These are phyloP conservation scores for Chascanopsetta lugubris DNA, from an alignment of 2,113 vertebrate genomes.

Conservation along the genomic window DNA sequence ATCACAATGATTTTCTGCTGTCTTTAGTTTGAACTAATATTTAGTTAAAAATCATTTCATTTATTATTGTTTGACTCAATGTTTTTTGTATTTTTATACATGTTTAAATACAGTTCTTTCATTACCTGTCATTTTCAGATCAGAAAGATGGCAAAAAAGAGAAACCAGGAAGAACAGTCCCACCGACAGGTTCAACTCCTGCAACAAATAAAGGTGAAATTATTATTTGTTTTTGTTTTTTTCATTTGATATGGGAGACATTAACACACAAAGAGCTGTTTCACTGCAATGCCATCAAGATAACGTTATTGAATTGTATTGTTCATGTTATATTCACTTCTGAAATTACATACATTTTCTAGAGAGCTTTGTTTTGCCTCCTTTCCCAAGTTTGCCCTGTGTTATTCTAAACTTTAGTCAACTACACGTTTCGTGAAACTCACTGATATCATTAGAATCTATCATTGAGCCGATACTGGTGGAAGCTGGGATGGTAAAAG, in stretches of 20 bases:
- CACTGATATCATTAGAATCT: neutral
- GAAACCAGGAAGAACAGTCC: constrained; percentile 79
- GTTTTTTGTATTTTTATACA: neutral
- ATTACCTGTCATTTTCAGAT: constrained; percentile 76
- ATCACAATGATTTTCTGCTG: neutral
- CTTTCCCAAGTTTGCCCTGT: too few species aligned
- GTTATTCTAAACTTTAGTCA: too few species aligned
- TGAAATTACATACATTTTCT: too few species aligned
- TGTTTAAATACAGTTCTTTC: neutral
- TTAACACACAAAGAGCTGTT: neutral
- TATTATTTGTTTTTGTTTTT: neutral
- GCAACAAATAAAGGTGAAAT: constrained; percentile 80
- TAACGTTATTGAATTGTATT: neutral
- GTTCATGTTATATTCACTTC: too few species aligned
- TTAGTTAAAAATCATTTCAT: neutral
- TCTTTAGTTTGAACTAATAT: neutral
- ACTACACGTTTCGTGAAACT: too few species aligned
- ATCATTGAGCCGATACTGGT: neutral
- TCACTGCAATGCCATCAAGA: neutral
- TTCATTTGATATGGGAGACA: too few species aligned
- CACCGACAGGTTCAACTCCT: constrained; percentile 72
- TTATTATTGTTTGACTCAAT: neutral
- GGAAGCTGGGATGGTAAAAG: too few species aligned
- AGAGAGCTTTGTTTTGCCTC: too few species aligned
- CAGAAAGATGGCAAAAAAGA: constrained; percentile 88